Percentiles rank a stretch among this genome's conserved stretches.
phyloP scores from a whole-genome alignment of 2,113 vertebrate species.

The Trichomycterus rosablanca region DNA sequence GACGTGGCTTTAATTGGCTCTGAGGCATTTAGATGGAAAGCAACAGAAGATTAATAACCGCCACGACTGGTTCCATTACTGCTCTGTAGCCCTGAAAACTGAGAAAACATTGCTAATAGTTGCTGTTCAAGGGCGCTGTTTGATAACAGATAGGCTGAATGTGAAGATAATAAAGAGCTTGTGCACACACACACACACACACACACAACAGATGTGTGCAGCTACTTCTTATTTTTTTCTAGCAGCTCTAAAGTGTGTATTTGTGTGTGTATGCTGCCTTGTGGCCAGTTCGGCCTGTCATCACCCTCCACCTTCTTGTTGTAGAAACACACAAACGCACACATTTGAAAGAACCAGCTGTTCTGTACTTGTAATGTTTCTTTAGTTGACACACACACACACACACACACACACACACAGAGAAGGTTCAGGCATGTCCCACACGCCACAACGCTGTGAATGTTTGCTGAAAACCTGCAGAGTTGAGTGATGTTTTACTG shows the following conservation, averaged over 20 bases:
- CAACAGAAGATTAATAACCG: constrained; percentile 67
- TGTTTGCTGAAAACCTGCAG: constrained; percentile 29
- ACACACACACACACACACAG: constrained; percentile 24
- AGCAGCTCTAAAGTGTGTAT: no score
- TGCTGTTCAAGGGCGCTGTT: constrained; percentile 36
- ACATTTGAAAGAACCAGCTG: constrained; percentile 50
- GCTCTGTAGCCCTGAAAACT: no score
- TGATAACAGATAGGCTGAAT: constrained; percentile 45
- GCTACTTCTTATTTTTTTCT: no score
- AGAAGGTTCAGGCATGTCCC: constrained; percentile 27
- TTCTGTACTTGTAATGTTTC: constrained; percentile 17
- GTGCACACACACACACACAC: no score
- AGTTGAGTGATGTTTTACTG: constrained; percentile 21
- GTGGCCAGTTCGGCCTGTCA: constrained; percentile 53
- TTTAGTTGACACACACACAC: constrained; percentile 22
- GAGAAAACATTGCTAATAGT: no score
- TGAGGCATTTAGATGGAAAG: constrained; percentile 66
- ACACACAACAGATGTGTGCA: no score
- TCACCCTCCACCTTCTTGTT: constrained; percentile 46
- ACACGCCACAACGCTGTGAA: constrained; percentile 7
- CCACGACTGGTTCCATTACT: constrained; percentile 53
- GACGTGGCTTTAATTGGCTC: constrained; percentile 64
- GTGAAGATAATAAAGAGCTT: no score
- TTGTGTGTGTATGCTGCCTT: constrained; percentile 33
- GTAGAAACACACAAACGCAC: constrained; percentile 34